Evolutionary conservation across 2,888 invertebrate species (phyloP).

Genomic region (Halictus ligatus): DNA sequence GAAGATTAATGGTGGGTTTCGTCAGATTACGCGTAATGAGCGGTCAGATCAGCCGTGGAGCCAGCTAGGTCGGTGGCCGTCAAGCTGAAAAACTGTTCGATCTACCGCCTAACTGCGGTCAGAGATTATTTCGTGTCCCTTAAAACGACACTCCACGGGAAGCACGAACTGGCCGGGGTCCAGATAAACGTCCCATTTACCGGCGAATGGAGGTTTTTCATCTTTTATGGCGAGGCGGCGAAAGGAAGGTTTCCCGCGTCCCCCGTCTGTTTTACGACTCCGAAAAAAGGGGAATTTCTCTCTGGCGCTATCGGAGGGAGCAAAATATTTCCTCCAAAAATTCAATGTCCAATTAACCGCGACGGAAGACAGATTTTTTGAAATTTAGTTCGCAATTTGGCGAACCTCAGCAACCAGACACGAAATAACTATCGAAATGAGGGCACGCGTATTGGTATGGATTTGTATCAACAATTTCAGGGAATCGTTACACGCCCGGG

Average conservation of each 20-base stretch:
- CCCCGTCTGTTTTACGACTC: constrained; percentile 1
- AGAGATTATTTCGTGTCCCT: constrained; percentile 58
- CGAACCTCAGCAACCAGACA: too few species aligned
- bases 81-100: constrained; percentile 46
- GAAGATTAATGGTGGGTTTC: constrained; percentile 66
- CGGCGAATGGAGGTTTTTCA: constrained; percentile 23
- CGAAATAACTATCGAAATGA: background rate
- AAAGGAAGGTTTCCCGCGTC: background rate
- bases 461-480: background rate
- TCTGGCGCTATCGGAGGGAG: background rate
- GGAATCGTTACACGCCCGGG: constrained; percentile 8
- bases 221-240: background rate
- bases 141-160: constrained; percentile 38
- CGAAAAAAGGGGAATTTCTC: background rate
- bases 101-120: constrained; percentile 18
- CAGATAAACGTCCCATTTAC: constrained; percentile 52
- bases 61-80: background rate
- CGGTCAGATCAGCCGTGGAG: constrained; percentile 25
- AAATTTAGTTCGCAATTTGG: background rate
- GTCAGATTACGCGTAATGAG: constrained; percentile 71
- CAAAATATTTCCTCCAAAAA: background rate
- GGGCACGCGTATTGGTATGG: background rate
- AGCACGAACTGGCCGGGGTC: constrained; percentile 33
- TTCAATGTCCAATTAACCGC: background rate
- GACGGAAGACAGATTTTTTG: background rate